phyloP scores from a whole-genome alignment of 2,888 invertebrate genomes.

The Clanis bilineata region DNA sequence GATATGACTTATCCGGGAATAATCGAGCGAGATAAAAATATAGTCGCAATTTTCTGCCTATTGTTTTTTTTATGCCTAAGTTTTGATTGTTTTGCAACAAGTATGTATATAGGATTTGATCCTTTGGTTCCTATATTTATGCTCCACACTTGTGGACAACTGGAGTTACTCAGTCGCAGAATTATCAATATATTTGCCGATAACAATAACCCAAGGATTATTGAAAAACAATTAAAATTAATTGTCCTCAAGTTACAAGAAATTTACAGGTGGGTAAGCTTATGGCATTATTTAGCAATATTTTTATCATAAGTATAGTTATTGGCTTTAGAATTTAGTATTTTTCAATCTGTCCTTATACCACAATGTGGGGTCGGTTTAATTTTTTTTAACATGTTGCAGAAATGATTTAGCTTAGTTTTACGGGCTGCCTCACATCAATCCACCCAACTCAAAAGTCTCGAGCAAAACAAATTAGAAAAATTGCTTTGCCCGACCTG shows the following conservation, averaged over 20 bases:
- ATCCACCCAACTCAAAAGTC: too few species aligned
- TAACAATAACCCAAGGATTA: conserved; percentile 32
- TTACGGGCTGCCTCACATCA: too few species aligned
- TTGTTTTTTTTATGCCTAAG: conserved; percentile 35
- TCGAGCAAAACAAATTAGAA: too few species aligned
- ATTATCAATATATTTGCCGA: conserved; percentile 43
- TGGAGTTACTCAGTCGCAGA: conserved; percentile 50
- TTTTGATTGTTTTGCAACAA: conserved; percentile 43
- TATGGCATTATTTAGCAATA: not conserved
- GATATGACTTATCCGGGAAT: conserved; percentile 47
- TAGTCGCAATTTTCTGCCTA: conserved; percentile 31
- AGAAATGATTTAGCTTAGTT: too few species aligned
- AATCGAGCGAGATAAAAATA: conserved; percentile 45
- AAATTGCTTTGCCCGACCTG: too few species aligned
- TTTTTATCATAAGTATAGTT: not conserved
- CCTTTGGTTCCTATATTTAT: conserved; percentile 64
- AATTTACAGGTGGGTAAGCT: conserved; percentile 46
- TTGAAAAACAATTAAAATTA: conserved; percentile 41
- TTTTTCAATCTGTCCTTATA: too few species aligned
- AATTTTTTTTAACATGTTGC: too few species aligned
- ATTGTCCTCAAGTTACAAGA: conserved; percentile 52
- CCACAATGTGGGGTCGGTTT: too few species aligned
- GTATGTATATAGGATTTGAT: conserved; percentile 60
- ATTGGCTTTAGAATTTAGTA: too few species aligned
- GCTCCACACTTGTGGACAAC: conserved; percentile 60